Percentiles rank a stretch among this genome's conserved stretches.
phyloP scores from a whole-genome alignment of 2,888 invertebrate species.

The Lumbricus terrestris region DNA sequence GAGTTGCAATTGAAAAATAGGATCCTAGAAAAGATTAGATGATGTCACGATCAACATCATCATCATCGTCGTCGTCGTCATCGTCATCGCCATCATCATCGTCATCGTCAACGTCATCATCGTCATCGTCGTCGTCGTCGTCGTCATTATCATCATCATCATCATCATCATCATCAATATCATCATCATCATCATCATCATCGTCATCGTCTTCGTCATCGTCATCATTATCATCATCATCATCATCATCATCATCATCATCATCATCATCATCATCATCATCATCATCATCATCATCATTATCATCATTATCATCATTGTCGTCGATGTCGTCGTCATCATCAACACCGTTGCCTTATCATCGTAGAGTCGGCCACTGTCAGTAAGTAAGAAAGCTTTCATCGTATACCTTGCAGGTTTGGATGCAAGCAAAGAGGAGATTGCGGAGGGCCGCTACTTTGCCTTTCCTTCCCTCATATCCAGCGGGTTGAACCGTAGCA shows the following conservation, averaged over 20 bases:
- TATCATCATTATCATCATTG: background rate
- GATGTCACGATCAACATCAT: no score
- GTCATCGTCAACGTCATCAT: no score
- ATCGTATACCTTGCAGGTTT: background rate
- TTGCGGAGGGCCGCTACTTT: background rate
- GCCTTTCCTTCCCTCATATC: background rate
- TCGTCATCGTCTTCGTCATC: background rate
- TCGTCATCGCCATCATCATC: no score
- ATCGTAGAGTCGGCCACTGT: background rate
- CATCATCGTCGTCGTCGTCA: no score
- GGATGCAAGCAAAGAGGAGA: background rate
- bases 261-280: no score
- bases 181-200: constrained; percentile 18
- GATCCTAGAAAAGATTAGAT: no score
- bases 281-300: background rate
- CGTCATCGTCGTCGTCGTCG: background rate
- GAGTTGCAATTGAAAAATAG: no score
- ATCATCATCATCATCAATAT: background rate
- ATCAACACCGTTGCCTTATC: background rate
- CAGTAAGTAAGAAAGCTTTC: background rate
- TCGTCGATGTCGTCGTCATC: background rate
- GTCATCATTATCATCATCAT: background rate
- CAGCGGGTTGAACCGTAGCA: background rate
- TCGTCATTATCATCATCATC: constrained; percentile 11
- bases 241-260: no score